phyloP scores from a whole-genome alignment of 2,888 invertebrate genomes.

The Corbicula japonica region DNA sequence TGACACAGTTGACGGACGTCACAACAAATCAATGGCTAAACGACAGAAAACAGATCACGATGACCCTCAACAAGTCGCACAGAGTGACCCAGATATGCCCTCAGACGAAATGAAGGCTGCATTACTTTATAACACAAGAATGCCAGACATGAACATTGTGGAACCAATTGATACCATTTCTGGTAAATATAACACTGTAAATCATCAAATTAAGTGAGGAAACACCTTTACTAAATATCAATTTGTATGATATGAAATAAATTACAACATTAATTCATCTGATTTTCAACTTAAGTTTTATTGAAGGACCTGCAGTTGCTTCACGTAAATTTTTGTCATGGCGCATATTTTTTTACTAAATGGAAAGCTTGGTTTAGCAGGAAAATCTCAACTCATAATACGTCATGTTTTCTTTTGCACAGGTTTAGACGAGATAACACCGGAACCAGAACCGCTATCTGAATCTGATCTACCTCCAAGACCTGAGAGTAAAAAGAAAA shows the following conservation, averaged over 20 bases:
- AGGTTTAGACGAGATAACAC: background rate
- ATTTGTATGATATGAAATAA: no score
- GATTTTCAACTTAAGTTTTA: no score
- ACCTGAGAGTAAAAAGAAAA: background rate
- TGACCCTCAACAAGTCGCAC: background rate
- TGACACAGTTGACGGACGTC: background rate
- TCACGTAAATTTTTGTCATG: no score
- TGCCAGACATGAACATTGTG: slow-evolving; percentile 16
- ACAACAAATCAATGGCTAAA: slow-evolving; percentile 6
- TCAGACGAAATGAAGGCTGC: background rate
- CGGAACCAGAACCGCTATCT: background rate
- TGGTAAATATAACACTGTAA: no score
- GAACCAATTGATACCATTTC: slow-evolving; percentile 17
- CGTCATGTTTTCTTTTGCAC: no score
- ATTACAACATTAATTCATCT: no score
- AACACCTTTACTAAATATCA: no score
- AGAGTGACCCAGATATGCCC: background rate
- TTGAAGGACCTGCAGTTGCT: no score
- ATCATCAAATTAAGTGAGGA: no score
- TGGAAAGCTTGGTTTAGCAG: no score
- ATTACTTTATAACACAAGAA: background rate
- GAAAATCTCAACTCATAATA: no score
- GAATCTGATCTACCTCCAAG: background rate
- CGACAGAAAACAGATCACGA: background rate
- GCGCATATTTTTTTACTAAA: no score